Percentiles rank a stretch among this genome's conserved stretches.
These are phyloP conservation scores for Abramis brama DNA, from an alignment of 2,113 vertebrate species.

Conservation along the genomic window DNA sequence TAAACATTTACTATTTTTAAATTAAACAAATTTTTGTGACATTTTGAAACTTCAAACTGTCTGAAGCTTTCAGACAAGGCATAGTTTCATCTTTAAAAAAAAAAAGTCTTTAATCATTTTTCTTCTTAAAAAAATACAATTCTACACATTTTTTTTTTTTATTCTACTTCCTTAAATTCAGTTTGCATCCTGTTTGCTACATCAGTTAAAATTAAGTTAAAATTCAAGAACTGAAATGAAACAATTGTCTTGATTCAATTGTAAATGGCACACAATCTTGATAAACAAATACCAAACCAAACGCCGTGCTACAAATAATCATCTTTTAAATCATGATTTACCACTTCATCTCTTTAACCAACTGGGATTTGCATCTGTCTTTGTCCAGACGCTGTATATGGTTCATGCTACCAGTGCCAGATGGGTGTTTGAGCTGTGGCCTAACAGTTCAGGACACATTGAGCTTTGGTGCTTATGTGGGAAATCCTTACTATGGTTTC, in stretches of 20 bases:
- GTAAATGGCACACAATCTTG: background rate
- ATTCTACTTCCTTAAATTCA: background rate
- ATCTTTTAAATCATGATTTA: too few species aligned
- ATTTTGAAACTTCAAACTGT: background rate
- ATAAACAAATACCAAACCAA: background rate
- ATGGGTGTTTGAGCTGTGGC: background rate
- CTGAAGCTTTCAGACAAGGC: too few species aligned
- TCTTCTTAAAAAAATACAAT: too few species aligned
- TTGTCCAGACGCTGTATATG: background rate
- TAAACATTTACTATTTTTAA: background rate
- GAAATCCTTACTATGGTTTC: conserved; percentile 5
- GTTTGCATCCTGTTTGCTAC: background rate
- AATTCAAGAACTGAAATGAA: background rate
- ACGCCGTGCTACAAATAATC: background rate
- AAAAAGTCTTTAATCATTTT: too few species aligned
- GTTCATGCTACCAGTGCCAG: background rate
- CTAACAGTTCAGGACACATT: too few species aligned
- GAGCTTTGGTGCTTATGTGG: background rate
- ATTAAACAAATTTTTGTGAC: background rate
- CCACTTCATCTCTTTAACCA: background rate
- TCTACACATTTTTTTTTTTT: too few species aligned
- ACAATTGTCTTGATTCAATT: background rate
- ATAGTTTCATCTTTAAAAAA: too few species aligned
- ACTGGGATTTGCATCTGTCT: background rate
- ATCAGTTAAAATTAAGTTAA: background rate